These are phyloP conservation scores for Gymnarchus niloticus DNA, from an alignment of 2,113 vertebrate genomes.

Conservation along the genomic window DNA sequence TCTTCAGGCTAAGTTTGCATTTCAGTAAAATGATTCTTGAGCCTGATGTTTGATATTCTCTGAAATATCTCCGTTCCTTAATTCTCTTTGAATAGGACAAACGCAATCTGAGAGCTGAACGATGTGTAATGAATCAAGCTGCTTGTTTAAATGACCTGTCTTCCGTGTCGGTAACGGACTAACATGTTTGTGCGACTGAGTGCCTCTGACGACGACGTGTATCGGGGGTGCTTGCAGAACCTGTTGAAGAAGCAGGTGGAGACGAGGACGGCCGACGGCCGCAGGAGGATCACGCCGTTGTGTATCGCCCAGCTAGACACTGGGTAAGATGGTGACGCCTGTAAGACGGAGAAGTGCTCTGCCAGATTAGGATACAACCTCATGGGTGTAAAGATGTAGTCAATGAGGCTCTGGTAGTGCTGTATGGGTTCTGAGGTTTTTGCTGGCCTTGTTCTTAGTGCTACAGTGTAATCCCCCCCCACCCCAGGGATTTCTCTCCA, in stretches of 20 bases:
- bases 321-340: slow-evolving; percentile 63
- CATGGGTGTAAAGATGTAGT: no score
- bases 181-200: no score
- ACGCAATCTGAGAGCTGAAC: no score
- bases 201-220: no score
- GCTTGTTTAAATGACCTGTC: background rate
- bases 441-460: no score
- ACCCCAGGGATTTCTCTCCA: slow-evolving; percentile 88
- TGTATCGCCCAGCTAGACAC: slow-evolving; percentile 98
- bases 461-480: background rate
- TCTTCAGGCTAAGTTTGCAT: background rate
- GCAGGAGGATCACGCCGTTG: slow-evolving; percentile 90
- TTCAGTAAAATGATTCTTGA: background rate
- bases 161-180: no score
- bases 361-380: no score
- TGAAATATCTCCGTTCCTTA: background rate
- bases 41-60: background rate
- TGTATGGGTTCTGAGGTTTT: no score
- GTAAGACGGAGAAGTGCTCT: no score
- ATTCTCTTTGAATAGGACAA: background rate
- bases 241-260: slow-evolving; percentile 98
- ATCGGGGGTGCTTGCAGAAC: slow-evolving; percentile 65
- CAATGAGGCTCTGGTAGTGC: no score
- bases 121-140: no score
- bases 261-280: slow-evolving; percentile 88